Base-by-base conservation (phyloP, 2,797 vertebrate genomes). In the Sarcophilus harrisii region DNA sequence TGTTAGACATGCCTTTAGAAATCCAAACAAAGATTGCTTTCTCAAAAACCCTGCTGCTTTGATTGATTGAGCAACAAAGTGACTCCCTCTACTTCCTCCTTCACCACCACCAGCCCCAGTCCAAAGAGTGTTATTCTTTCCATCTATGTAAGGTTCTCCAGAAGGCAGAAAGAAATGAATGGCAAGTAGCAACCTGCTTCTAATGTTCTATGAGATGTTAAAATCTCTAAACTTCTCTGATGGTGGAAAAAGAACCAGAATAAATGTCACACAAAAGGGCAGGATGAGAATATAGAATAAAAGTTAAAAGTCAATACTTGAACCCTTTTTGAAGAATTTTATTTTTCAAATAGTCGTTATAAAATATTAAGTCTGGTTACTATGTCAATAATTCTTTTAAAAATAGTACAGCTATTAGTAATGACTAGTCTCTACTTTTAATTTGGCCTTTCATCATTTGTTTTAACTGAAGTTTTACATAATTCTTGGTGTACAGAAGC, bases 31-130 rank as follows among this genome's bases (percentile, higher is more conserved):
- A 91, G 91, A n/a, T 32, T 55, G 2, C 38, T 93, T 95, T 95
- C 93, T 97, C 92, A 87, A 24, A 96, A 32, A 59, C 29, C 57
- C 90, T 93, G 29, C 55, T 93, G 8, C 87, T 96, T 38, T 73
- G 73, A 93, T 93, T 97, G 29, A n/a, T 93, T 89, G 93, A 62
- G 38, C 52, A 92, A 54, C 16, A 4, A n/a, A 49, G 81, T 97
- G 93, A 62, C 4, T 95, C 95, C 38, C 38, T 27, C 38, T 18
- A 87, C 73, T 87, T 87, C 73, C 73, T 49, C 38, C 45, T 87
- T 24, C 73, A 87, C 12, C 57, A 55, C 32, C 13, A 5, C 4
- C 13, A 18, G 16, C 73, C 73, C 92, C 95, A 58, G 91, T 66
- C 91, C 73, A 87, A 55, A 58, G 58, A 45, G 27, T 55, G 3